These are phyloP conservation scores for Origma solitaria DNA, from an alignment of 2,113 vertebrate species.

Conservation along the genomic window DNA sequence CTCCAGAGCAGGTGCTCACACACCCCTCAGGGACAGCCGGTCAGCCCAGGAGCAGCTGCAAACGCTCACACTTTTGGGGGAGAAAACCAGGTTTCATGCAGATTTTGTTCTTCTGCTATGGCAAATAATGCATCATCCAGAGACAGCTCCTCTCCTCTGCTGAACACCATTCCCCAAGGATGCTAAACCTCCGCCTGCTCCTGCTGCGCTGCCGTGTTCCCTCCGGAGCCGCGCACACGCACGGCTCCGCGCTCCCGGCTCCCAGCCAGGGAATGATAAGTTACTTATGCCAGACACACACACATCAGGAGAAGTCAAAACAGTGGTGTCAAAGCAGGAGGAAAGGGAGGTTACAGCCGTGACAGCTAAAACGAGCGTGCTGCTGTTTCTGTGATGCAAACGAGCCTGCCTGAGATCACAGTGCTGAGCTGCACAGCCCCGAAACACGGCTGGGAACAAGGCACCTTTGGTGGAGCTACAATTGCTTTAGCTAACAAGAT, in stretches of 20 bases:
- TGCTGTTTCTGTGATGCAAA: background rate
- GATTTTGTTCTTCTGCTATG: background rate
- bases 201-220: background rate
- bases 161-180: background rate
- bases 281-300: background rate
- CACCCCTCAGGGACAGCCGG: background rate
- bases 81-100: accelerated
- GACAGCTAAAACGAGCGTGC: background rate
- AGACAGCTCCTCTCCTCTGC: background rate
- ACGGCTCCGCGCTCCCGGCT: background rate
- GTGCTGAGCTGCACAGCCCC: background rate
- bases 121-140: background rate
- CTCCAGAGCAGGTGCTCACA: background rate
- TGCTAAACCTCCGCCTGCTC: background rate
- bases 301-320: background rate
- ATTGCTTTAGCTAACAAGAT: background rate
- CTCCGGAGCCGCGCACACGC: background rate
- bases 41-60: background rate
- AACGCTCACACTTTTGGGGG: background rate
- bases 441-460: background rate
- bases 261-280: background rate
- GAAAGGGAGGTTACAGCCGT: background rate
- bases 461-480: background rate
- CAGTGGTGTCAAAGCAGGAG: background rate
- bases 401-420: background rate